Conservation (phyloP, 35 echinoderm and acorn worm species). For the Nesometra sesokonis region DNA sequence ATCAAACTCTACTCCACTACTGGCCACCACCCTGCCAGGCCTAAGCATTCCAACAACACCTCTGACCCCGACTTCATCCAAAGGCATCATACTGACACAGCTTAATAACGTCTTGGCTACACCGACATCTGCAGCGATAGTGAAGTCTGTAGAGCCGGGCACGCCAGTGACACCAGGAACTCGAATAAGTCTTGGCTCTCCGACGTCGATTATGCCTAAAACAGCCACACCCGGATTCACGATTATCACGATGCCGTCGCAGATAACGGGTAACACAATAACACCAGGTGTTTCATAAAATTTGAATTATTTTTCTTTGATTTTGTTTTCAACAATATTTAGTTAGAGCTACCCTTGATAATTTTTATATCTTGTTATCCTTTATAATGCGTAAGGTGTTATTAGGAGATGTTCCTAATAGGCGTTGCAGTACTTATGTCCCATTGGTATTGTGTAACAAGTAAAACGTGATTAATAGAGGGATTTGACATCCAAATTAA, state of each 20-base stretch:
- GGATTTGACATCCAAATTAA: no score
- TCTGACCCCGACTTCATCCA: slow-evolving; percentile 35
- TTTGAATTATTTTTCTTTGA: no score
- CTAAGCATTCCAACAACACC: slow-evolving; percentile 16
- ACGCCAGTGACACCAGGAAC: slow-evolving; percentile 37
- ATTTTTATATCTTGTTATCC: no score
- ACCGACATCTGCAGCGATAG: neutral
- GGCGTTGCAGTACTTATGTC: no score
- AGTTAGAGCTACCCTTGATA: no score
- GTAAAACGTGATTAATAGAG: no score
- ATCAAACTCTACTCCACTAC: slow-evolving; percentile 13
- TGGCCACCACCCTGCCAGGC: neutral
- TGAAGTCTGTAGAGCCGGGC: slow-evolving; percentile 46
- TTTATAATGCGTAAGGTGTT: no score
- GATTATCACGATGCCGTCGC: slow-evolving; percentile 68
- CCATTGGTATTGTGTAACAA: no score
- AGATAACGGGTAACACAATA: slow-evolving; percentile 2
- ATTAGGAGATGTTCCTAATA: no score
- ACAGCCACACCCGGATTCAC: slow-evolving; percentile 42
- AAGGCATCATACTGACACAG: slow-evolving; percentile 51
- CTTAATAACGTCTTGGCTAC: slow-evolving; percentile 38
- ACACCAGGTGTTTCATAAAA: neutral
- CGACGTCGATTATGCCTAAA: slow-evolving; percentile 4
- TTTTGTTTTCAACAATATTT: no score
- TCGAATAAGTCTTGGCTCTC: neutral